Evolutionary conservation across 2,113 vertebrate species (phyloP), one percentile per base, ranked within the genome.

Genomic region (Anguilla rostrata): DNA sequence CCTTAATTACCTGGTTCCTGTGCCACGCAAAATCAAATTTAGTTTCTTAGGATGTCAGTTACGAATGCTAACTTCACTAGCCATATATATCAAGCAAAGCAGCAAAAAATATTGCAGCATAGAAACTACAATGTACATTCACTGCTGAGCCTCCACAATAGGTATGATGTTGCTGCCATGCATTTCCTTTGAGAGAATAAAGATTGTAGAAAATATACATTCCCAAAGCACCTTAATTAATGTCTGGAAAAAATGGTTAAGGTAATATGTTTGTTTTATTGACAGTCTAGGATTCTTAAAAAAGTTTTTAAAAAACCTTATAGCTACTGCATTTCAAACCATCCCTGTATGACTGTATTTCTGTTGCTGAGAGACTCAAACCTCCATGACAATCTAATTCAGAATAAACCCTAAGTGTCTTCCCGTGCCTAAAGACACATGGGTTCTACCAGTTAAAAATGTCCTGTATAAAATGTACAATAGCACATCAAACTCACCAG

Each of bases 51-150:
- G 84, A 87, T 40, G 53, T 83, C 88, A 85, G 83, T 88, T 86
- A 83, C 87, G 83, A 89, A 87, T 88, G 92, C 92, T 93, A 91
- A 90, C 93, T 92, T 81, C 63, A 84, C 88, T 86, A 22, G 66
- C 88, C 63, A 84, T 86, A 83, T 85, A 85, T 86, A 87, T 84
- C 15, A 63, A 88, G 83, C 88, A 89, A 89, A 90, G 89, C 88
- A 90, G 90, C 91, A 82, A 83, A 82, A 85, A 82, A 16, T 86
- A 85, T 87, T 57, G 49, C 83, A 14, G 86, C 79, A 57, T 88
- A 91, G 89, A 90, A 90, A 89, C 75, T 81, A 82, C 84, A 89
- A 86, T 71, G 87, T 92, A 94, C 93, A 94, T 94, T 94, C 91
- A 92, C 88, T 87, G 89, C 87, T 83, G 88, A 92, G 71, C 87